These are phyloP conservation scores for Tenebrosternarchus preto DNA, from an alignment of 2,113 vertebrate species.

Conservation along the genomic window DNA sequence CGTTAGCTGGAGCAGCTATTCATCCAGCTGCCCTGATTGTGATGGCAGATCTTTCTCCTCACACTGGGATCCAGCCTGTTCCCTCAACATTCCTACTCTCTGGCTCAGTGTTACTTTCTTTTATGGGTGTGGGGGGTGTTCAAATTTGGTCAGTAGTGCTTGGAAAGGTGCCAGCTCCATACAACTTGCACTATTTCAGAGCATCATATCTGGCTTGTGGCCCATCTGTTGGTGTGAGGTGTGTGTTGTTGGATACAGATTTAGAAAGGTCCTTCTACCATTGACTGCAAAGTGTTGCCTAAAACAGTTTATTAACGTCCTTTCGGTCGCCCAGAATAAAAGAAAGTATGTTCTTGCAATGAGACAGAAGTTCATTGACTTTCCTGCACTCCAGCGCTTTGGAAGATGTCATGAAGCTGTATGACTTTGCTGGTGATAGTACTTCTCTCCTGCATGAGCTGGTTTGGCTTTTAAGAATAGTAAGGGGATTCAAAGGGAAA, in stretches of 20 bases:
- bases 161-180: constrained; percentile 9
- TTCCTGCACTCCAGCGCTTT: too few species aligned
- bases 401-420: too few species aligned
- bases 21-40: constrained; percentile 12
- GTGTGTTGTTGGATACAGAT: constrained; percentile 9
- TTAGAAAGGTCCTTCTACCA: constrained; percentile 22
- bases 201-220: background rate
- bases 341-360: background rate
- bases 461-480: constrained; percentile 58
- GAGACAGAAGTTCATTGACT: too few species aligned
- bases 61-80: constrained; percentile 21
- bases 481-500: constrained; percentile 64
- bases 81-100: background rate
- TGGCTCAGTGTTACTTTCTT: background rate
- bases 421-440: constrained; percentile 55
- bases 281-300: background rate
- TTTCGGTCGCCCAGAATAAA: background rate
- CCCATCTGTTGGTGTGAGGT: constrained; percentile 30
- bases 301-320: background rate
- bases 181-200: background rate
- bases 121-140: background rate
- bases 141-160: constrained; percentile 13
- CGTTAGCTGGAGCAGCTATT: constrained; percentile 19
- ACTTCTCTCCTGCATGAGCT: constrained; percentile 50
- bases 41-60: constrained; percentile 16